These are phyloP conservation scores for Lissocephala sabroskyi DNA, from an alignment of 2,888 invertebrate species.

Conservation along the genomic window DNA sequence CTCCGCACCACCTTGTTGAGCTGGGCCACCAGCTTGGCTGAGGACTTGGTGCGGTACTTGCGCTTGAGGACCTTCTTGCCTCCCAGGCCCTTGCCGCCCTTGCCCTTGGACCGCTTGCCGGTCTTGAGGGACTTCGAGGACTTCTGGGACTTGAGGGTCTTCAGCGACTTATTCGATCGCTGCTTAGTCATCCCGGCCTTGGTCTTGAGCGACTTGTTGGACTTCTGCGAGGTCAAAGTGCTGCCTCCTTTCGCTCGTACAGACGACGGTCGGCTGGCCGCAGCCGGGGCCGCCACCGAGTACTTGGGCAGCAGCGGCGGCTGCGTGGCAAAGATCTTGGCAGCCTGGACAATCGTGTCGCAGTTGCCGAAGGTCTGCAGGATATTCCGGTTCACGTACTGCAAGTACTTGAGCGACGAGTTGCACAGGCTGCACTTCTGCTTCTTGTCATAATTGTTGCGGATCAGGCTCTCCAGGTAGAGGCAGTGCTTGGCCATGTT, in stretches of 20 bases:
- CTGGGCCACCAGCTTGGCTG: conserved; percentile 16
- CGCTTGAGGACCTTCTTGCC: conserved; percentile 38
- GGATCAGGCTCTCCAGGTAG: conserved; percentile 61
- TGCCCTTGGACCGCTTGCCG: conserved; percentile 12
- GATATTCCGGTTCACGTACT: conserved; percentile 61
- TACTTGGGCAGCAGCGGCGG: conserved; percentile 36
- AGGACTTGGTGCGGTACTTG: conserved; percentile 27
- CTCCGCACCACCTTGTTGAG: conserved; percentile 31
- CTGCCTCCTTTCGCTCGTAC: conserved; percentile 38
- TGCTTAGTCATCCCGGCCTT: conserved; percentile 10
- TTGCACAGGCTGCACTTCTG: conserved; percentile 51
- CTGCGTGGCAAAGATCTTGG: conserved; percentile 39
- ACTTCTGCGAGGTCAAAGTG: conserved; percentile 10
- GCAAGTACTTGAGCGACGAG: conserved; percentile 58
- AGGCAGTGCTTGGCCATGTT: conserved; percentile 68
- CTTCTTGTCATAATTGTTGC: conserved; percentile 41
- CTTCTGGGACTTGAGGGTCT: conserved; percentile 21
- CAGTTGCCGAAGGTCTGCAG: conserved; percentile 56
- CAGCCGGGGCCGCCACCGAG: conserved; percentile 17
- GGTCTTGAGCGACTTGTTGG: not conserved
- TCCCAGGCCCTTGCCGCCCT: conserved; percentile 7
- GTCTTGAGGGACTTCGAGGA: conserved; percentile 23
- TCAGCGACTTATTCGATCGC: conserved; percentile 30
- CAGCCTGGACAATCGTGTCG: conserved; percentile 48
- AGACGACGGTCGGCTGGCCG: conserved; percentile 4